phyloP scores from a whole-genome alignment of 1,140 invertebrate genomes.

The Musca domestica region DNA sequence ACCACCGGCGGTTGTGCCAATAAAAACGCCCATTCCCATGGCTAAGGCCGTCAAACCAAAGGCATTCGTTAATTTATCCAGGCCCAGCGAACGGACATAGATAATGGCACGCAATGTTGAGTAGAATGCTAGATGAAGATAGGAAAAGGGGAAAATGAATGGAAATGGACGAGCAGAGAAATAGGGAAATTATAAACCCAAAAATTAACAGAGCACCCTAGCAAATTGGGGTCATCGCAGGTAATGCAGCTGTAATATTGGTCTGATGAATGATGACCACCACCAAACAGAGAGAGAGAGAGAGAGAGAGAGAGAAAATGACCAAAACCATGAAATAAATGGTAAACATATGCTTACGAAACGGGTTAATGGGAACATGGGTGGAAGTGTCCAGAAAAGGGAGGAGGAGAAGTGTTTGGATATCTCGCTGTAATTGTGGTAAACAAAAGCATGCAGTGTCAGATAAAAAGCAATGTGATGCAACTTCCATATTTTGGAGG shows the following conservation, averaged over 20 bases:
- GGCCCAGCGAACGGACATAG: slow-evolving; percentile 43
- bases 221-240: too few species aligned
- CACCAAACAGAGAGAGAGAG: background rate
- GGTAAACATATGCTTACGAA: background rate
- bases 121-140: slow-evolving; percentile 35
- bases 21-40: slow-evolving; percentile 44
- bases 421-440: too few species aligned
- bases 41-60: slow-evolving; percentile 43
- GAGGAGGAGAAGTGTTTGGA: background rate
- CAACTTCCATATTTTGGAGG: too few species aligned
- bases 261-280: too few species aligned
- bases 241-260: too few species aligned
- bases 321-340: background rate
- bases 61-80: slow-evolving; percentile 47
- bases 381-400: background rate
- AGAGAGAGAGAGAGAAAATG: background rate
- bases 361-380: background rate
- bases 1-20: slow-evolving; percentile 40
- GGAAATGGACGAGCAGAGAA: background rate
- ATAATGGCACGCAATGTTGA: slow-evolving; percentile 42
- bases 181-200: background rate
- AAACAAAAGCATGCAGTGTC: too few species aligned
- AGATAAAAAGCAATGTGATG: too few species aligned
- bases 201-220: too few species aligned
- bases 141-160: background rate